These are phyloP conservation scores for Zeus faber DNA, from an alignment of 2,113 vertebrate species.

Conservation along the genomic window DNA sequence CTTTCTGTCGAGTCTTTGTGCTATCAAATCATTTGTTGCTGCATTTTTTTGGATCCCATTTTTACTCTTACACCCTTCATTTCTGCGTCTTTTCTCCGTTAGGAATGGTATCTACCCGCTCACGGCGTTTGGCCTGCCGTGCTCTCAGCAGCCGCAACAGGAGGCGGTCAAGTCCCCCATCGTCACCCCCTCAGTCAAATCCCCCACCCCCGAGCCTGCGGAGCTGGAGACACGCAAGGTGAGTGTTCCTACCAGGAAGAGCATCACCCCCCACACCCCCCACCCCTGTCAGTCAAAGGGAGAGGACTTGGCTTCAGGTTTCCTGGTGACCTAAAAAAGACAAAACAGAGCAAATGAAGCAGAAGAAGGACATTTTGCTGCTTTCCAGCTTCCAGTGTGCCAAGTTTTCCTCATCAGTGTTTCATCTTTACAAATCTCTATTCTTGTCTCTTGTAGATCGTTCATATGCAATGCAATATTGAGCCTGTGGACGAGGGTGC, in stretches of 20 bases:
- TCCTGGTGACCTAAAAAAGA: no score
- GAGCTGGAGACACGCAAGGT: slow-evolving; percentile 96
- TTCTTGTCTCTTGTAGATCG: slow-evolving; percentile 75
- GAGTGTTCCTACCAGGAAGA: no score
- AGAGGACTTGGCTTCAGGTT: no score
- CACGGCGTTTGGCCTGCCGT: slow-evolving; percentile 88
- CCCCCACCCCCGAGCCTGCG: slow-evolving; percentile 90
- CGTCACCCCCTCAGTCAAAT: slow-evolving; percentile 87
- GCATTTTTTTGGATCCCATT: background rate
- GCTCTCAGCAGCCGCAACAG: slow-evolving; percentile 88
- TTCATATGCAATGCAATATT: slow-evolving; percentile 95
- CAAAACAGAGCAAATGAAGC: no score
- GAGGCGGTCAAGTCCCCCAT: slow-evolving; percentile 87
- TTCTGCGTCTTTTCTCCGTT: background rate
- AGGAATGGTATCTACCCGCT: slow-evolving; percentile 98
- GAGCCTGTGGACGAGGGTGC: slow-evolving; percentile 91
- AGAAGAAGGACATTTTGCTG: no score
- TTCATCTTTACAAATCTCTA: no score
- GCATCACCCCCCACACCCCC: no score
- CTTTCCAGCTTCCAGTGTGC: no score
- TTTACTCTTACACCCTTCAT: background rate
- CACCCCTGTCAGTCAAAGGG: no score
- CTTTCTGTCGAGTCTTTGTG: no score
- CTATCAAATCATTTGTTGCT: background rate
- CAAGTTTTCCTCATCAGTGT: background rate